phyloP scores from a whole-genome alignment of 2,113 vertebrate genomes.

The Ailurus styani region DNA sequence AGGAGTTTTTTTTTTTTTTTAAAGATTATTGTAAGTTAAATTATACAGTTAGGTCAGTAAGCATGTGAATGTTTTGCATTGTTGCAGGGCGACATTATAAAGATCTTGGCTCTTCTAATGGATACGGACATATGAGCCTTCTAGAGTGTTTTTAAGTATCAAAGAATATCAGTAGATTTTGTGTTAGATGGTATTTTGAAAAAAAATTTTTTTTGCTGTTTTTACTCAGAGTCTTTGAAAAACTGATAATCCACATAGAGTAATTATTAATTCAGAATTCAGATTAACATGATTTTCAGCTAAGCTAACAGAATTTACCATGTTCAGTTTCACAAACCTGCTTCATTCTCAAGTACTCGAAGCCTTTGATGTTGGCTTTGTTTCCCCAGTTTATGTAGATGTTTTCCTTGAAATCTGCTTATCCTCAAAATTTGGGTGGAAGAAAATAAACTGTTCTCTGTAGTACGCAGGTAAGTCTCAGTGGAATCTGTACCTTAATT shows the following conservation, averaged over 20 bases:
- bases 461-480: background rate
- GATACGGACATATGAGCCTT: background rate
- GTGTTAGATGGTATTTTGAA: background rate
- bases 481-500: background rate
- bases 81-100: background rate
- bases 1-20: background rate
- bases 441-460: background rate
- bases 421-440: background rate
- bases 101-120: background rate
- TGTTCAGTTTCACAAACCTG: background rate
- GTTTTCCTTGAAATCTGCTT: background rate
- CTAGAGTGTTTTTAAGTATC: background rate
- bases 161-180: background rate
- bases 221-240: background rate
- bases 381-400: background rate
- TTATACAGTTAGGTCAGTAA: background rate
- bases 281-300: background rate
- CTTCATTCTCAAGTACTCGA: background rate
- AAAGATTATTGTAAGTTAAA: background rate
- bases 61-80: background rate
- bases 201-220: background rate
- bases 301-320: background rate
- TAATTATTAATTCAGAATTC: background rate
- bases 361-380: background rate
- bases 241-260: background rate